phyloP scores from a whole-genome alignment of 2,113 vertebrate genomes.

The Microcebus murinus region DNA sequence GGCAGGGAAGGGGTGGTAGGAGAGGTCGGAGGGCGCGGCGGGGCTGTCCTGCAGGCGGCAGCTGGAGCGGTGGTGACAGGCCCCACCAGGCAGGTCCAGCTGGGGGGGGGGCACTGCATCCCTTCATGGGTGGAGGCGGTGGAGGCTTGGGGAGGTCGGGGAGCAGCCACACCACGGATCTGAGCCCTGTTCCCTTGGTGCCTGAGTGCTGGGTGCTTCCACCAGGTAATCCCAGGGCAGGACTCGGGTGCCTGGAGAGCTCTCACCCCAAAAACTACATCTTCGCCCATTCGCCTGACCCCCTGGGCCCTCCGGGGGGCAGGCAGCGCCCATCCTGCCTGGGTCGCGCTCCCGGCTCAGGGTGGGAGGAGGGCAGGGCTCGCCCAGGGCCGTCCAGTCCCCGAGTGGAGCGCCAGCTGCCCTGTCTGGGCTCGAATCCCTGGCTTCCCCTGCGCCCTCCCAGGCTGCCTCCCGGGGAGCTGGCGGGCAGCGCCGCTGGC shows the following conservation, averaged over 20 bases:
- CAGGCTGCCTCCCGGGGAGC: not conserved
- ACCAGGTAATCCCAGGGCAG: rapidly evolving
- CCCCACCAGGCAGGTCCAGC: rapidly evolving
- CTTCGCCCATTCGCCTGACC: rapidly evolving
- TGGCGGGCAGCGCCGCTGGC: not conserved
- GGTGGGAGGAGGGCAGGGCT: rapidly evolving
- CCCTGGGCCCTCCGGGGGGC: rapidly evolving
- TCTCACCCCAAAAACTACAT: rapidly evolving
- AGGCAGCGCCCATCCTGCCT: too few relatives aligned
- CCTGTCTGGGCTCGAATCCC: rapidly evolving
- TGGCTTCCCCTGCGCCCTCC: rapidly evolving
- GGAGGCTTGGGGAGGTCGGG: not conserved
- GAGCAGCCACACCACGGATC: not conserved
- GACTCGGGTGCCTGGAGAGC: not conserved
- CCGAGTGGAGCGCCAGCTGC: rapidly evolving
- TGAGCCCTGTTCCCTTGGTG: not conserved
- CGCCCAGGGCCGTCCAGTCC: rapidly evolving
- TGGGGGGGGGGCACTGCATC: too few relatives aligned
- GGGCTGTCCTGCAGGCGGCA: not conserved
- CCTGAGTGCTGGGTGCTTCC: not conserved
- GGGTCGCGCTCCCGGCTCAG: too few relatives aligned
- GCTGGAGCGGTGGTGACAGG: rapidly evolving
- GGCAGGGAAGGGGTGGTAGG: too few relatives aligned
- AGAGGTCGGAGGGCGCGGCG: rapidly evolving
- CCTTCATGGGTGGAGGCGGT: not conserved